Evolutionary conservation across 1,140 invertebrate genomes (phyloP), one percentile per base, ranked within the genome.

Genomic region (Hetaerina americana): DNA sequence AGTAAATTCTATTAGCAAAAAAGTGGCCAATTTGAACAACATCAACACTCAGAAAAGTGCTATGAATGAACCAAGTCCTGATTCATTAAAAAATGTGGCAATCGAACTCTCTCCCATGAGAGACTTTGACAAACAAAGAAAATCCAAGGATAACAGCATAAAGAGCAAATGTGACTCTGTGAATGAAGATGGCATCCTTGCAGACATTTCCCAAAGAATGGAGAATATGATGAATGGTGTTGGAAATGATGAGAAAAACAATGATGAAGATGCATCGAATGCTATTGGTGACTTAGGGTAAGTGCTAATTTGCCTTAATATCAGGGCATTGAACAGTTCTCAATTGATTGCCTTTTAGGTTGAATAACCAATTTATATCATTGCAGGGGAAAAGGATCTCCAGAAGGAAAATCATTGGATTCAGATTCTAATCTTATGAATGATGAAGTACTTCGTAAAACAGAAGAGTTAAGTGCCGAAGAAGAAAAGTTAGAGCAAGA

Each of bases 351-450:
- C n/a, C n/a, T n/a, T n/a, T n/a, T n/a, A n/a, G n/a, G n/a, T n/a
- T n/a, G n/a, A n/a, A n/a, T n/a, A n/a, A n/a, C n/a, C n/a, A n/a
- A n/a, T n/a, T n/a, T n/a, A n/a, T n/a, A n/a, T n/a, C n/a, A n/a
- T n/a, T n/a, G n/a, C n/a, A n/a, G n/a, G n/a, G n/a, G n/a, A n/a
- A n/a, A n/a, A n/a, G n/a, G n/a, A n/a, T n/a, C n/a, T n/a, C n/a
- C n/a, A n/a, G n/a, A n/a, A n/a, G n/a, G n/a, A n/a, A n/a, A n/a
- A n/a, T 88, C 88, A 78, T 86, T 84, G 73, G 80, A 84, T 66
- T 78, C 77, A 24, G 80, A 87, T 25, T 77, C n/a, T 27, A 69
- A 27, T 69, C 28, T 69, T 27, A 27, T 69, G 12, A 28, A 69
- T 27, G 68, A 27, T 5, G 68, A 69, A 27, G 68, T 27, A 8